Percentiles rank a stretch among this genome's conserved stretches.
Evolutionary conservation across 2,113 vertebrate species (phyloP).

Genomic region (Elachura formosa): DNA sequence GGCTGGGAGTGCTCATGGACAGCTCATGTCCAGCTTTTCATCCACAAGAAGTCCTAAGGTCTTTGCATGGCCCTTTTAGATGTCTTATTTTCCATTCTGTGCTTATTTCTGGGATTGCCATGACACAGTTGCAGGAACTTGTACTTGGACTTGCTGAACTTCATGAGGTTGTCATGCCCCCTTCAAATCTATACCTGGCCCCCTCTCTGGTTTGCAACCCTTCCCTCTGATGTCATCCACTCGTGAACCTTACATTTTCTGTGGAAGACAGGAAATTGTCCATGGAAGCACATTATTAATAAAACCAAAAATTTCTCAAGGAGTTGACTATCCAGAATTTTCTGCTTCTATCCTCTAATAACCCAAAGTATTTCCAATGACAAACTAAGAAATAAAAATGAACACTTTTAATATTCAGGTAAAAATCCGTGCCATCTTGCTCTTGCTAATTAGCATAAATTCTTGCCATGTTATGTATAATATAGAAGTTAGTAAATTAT

Average conservation of each 20-base stretch:
- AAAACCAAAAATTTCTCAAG: neutral
- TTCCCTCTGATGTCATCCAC: rapidly evolving
- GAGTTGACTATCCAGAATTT: neutral
- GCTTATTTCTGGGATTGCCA: neutral
- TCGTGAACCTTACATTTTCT: neutral
- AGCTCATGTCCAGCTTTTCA: neutral
- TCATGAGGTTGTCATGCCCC: rapidly evolving
- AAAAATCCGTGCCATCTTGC: neutral
- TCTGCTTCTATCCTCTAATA: neutral
- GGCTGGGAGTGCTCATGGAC: neutral
- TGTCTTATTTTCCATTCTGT: neutral
- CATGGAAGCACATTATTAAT: neutral
- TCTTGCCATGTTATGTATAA: neutral
- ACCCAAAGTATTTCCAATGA: neutral
- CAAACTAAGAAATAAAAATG: neutral
- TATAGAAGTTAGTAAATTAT: neutral
- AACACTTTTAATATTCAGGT: neutral
- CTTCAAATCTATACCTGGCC: neutral
- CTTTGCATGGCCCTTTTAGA: neutral
- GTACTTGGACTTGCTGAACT: neutral
- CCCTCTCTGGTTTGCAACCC: neutral
- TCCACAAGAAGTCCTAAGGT: neutral
- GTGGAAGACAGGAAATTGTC: neutral
- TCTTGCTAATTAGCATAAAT: neutral
- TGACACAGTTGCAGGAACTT: neutral